Conservation (phyloP, 2,797 vertebrate species). For the Amniataba percoides region DNA sequence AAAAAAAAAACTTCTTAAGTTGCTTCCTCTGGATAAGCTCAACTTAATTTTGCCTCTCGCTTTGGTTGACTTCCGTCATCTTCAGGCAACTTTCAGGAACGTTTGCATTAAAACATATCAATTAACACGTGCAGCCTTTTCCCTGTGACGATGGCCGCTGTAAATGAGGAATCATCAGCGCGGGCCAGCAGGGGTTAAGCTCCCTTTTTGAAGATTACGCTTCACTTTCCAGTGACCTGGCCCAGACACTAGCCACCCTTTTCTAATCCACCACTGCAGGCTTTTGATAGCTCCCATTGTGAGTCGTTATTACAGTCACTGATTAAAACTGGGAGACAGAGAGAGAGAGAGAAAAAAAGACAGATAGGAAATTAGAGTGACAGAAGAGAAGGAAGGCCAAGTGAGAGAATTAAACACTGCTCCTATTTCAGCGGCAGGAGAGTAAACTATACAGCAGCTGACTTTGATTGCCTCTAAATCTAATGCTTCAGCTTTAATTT, state of each 20-base stretch:
- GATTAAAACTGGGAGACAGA: constrained; percentile 63
- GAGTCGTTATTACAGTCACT: constrained; percentile 57
- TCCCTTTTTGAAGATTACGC: constrained; percentile 78
- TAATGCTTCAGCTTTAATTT: constrained; percentile 24
- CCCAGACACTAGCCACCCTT: constrained; percentile 66
- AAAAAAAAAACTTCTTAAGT: constrained; percentile 43
- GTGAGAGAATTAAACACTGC: constrained; percentile 44
- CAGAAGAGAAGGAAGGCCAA: constrained; percentile 50
- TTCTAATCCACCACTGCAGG: constrained; percentile 75
- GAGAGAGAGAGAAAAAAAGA: constrained; percentile 11
- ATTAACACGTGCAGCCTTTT: constrained; percentile 59
- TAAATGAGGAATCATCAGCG: constrained; percentile 57
- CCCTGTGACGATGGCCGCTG: constrained; percentile 34
- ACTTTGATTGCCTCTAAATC: constrained; percentile 46
- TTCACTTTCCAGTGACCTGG: constrained; percentile 65
- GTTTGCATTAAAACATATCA: constrained; percentile 64
- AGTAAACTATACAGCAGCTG: constrained; percentile 32
- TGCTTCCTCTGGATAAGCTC: constrained; percentile 43
- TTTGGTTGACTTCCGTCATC: constrained; percentile 53
- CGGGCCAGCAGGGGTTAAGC: constrained; percentile 72
- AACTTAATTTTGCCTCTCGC: constrained; percentile 31
- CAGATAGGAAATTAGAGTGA: constrained; percentile 57
- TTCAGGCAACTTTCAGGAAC: constrained; percentile 51
- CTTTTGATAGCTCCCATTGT: constrained; percentile 73
- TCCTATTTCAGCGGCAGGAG: constrained; percentile 31